Base-by-base conservation (phyloP, 2,888 invertebrate genomes). In the Lomographa bimaculata region DNA sequence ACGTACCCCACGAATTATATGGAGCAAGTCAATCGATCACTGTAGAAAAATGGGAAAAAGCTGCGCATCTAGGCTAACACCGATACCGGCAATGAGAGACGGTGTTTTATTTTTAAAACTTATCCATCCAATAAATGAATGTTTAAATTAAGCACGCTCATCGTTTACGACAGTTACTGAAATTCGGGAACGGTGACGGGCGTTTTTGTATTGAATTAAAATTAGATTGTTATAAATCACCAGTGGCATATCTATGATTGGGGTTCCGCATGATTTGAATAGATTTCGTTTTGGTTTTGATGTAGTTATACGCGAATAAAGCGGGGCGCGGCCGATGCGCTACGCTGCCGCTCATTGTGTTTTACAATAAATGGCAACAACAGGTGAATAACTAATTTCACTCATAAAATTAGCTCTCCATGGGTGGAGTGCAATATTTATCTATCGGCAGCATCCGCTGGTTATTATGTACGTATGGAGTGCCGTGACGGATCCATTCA, bases 321-420 rank as follows among this genome's bases (percentile, higher is more conserved):
- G 69, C 73, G 62, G 72, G 84, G 85, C 63, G 79, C 74, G 82
- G 77, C 75, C 64, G 77, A 67, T 62, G 67, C 78, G 75, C 70
- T 76, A 56, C 72, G 67, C 68, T 77, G 79, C 70, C 70, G 71
- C 50, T 64, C 68, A 83, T 89, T 89, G 87, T 87, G 65, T 62
- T 71, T 73, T 79, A 77, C 81, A 80, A 85, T 85, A 87, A 89
- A 89, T 85, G 81, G 78, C 85, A 86, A 84, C 84, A 85, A 84
- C 87, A 89, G 87, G 87, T 89, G 85, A 87, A 85, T 84, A 79
- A 85, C 83, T 87, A 85, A 87, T 89, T 89, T 87, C 80, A 81
- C 82, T 84, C 76, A 84, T 85, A 86, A 86, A 82, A 83, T 83
- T 82, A 87, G 80, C 79, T 79, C 70, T 77, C 68, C 74, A 80